phyloP scores from a whole-genome alignment of 2,888 invertebrate genomes.

The Spilosoma lubricipeda region DNA sequence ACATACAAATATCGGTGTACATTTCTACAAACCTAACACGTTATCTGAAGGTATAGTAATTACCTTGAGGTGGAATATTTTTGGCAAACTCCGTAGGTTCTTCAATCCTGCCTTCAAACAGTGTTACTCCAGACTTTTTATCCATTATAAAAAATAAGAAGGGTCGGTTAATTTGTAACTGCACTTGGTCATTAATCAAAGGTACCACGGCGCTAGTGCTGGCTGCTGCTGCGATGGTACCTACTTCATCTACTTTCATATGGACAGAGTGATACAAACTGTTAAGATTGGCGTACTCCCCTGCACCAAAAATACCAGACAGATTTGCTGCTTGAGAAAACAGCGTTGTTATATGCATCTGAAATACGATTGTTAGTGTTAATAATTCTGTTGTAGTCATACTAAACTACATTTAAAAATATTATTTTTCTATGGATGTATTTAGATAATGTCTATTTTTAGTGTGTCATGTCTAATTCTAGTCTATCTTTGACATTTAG shows the following conservation, averaged over 20 bases:
- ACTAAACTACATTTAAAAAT: too few relatives aligned
- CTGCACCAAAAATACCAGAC: conserved; percentile 81
- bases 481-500: too few relatives aligned
- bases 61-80: conserved; percentile 14
- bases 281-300: conserved; percentile 74
- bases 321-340: conserved; percentile 87
- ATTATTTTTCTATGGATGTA: too few relatives aligned
- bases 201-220: conserved; percentile 87
- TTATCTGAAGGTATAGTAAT: background rate
- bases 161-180: conserved; percentile 86
- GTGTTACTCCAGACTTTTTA: conserved; percentile 79
- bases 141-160: conserved; percentile 89
- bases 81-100: conserved; percentile 71
- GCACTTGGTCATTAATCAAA: conserved; percentile 84
- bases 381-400: too few relatives aligned
- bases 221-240: conserved; percentile 88
- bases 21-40: background rate
- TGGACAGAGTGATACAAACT: conserved; percentile 88
- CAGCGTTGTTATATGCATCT: conserved; percentile 87
- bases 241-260: conserved; percentile 88
- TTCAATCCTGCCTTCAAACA: conserved; percentile 88
- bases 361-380: conserved; percentile 47
- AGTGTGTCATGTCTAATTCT: too few relatives aligned
- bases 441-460: too few relatives aligned
- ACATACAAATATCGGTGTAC: background rate